phyloP scores from a whole-genome alignment of 2,797 vertebrate species.

The Trichosurus vulpecula region DNA sequence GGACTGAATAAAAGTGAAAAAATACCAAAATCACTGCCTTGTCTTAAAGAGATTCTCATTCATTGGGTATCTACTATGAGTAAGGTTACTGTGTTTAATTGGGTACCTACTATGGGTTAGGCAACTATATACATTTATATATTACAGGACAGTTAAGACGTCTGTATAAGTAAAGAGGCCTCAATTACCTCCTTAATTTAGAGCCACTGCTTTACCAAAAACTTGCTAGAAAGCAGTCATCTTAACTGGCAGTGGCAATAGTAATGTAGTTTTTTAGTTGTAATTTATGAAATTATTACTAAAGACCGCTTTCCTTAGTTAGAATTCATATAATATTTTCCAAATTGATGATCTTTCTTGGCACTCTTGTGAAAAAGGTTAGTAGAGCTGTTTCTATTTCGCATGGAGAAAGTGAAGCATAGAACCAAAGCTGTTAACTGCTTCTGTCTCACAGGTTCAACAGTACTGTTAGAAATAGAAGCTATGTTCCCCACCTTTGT shows the following conservation, averaged over 20 bases:
- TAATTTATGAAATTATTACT: not conserved
- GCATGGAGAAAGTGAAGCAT: not conserved
- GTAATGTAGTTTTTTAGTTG: not conserved
- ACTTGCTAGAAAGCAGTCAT: not conserved
- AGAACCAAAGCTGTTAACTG: not conserved
- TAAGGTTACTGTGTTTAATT: not conserved
- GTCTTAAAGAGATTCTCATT: not conserved
- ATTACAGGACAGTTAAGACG: not conserved
- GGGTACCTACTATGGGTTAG: not conserved
- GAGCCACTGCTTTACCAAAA: not conserved
- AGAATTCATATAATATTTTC: conserved; percentile 6
- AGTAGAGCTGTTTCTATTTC: not conserved
- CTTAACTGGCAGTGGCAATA: not conserved
- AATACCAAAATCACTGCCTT: not conserved
- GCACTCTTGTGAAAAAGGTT: conserved; percentile 13
- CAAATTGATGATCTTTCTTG: conserved; percentile 10
- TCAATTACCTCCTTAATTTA: not conserved
- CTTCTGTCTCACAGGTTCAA: not conserved
- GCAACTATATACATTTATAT: not conserved
- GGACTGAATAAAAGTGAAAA: not conserved
- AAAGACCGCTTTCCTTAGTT: not conserved
- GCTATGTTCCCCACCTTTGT: not conserved
- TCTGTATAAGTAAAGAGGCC: not conserved
- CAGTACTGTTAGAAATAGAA: not conserved
- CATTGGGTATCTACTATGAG: too few species aligned